Base-by-base conservation (phyloP, 2,797 vertebrate species). In the Falco naumanni region DNA sequence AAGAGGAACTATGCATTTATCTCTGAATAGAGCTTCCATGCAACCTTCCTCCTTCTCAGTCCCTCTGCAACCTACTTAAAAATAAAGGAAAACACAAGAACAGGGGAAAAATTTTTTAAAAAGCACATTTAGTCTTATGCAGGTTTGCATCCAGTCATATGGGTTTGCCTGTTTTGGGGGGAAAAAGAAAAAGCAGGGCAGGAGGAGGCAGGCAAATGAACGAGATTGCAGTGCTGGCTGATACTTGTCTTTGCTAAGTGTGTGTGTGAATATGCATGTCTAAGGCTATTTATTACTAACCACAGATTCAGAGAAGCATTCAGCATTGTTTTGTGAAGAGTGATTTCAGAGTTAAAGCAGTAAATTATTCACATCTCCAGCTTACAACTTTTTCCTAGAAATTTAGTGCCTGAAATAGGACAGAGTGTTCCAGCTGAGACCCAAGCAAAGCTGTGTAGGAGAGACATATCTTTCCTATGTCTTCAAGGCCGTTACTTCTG, bases 301-400 rank as follows among this genome's bases (percentile, higher is more conserved):
- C 20, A 37, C 48, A 75, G 31, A 45, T 64, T 71, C 57, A 57
- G 61, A 66, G 41, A 41, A 57, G 57, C 24, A 21, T 78, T 86
- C 25, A 24, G 13, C 18, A 12, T 53, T 91, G 71, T 89, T 91
- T 80, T 70, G 64, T n/a, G 39, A 80, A 60, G 24, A 57, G 39
- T 9, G 4, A 34, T 87, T 91, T 64, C 56, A 75, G 72, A 83
- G 45, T 87, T 90, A 75, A 83, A 86, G 50, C 37, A 78, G 33
- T 74, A 78, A 71, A 60, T 75, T 93, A 76, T 78, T 91, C 48
- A 7, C 15, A 20, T 90, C 64, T 88, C 48, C 83, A 91, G 53
- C 70, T 90, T 87, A 91, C 71, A 95, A 63, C 5, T 50, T 86
- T 87, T 95, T 94, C 91, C 79, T 95, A 33, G 87, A 95, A 88